Evolutionary conservation across 2,888 invertebrate genomes (phyloP).

Genomic region (Dryobotodes eremita): DNA sequence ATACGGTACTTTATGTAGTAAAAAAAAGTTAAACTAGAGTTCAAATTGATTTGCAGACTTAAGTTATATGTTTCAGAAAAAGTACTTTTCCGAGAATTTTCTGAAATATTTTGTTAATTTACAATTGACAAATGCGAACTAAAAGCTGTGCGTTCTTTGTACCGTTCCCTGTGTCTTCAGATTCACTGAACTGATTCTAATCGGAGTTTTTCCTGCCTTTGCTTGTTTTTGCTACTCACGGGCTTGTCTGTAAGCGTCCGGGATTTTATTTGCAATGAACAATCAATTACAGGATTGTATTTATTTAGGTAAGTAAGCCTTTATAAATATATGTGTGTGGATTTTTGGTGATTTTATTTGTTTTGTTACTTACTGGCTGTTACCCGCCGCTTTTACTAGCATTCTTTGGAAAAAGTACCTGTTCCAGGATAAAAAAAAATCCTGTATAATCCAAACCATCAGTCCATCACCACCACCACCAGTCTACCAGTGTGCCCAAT

Average conservation of each 20-base stretch:
- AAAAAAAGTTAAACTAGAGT: background rate
- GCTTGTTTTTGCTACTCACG: slow-evolving; percentile 61
- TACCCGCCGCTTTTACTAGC: too few relatives aligned
- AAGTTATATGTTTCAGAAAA: background rate
- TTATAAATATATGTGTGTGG: slow-evolving; percentile 10
- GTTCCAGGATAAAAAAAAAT: background rate
- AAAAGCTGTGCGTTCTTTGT: slow-evolving; percentile 55
- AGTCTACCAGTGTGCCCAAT: background rate
- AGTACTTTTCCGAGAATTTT: background rate
- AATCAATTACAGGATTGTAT: slow-evolving; percentile 56
- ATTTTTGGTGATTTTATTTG: background rate
- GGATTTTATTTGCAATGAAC: slow-evolving; percentile 62
- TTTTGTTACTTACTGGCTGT: background rate
- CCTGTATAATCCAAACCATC: background rate
- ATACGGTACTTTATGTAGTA: too few relatives aligned
- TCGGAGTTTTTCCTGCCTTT: slow-evolving; percentile 62
- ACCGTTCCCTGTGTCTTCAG: slow-evolving; percentile 51
- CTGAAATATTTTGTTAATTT: slow-evolving; percentile 54
- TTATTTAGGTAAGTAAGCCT: slow-evolving; percentile 30
- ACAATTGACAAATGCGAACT: slow-evolving; percentile 56
- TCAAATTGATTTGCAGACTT: background rate
- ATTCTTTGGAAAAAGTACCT: too few relatives aligned
- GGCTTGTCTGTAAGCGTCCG: slow-evolving; percentile 55
- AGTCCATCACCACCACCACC: too few relatives aligned
- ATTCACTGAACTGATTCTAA: slow-evolving; percentile 65